Evolutionary conservation across 1,140 invertebrate genomes (phyloP).

Genomic region (Carcinoscorpius rotundicauda): DNA sequence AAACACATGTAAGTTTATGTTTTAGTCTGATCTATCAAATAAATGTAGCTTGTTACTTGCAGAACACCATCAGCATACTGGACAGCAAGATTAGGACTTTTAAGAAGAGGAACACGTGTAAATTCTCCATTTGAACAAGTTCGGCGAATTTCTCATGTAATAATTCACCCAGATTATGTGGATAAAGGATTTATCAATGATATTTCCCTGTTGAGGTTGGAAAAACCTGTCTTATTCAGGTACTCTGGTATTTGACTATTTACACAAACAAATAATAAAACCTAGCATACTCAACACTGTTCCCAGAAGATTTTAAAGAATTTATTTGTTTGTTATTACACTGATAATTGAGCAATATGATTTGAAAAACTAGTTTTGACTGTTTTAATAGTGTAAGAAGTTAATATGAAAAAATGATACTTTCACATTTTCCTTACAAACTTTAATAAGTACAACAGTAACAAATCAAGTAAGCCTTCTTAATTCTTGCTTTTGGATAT

Average conservation of each 20-base stretch:
- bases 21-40: neutral
- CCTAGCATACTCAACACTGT: neutral
- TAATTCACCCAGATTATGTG: constrained; percentile 60
- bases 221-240: constrained; percentile 47
- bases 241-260: neutral
- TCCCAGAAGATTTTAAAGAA: constrained; percentile 2
- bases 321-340: neutral
- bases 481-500: too few relatives aligned
- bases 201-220: constrained; percentile 54
- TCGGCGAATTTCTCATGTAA: constrained; percentile 45
- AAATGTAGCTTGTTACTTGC: constrained; percentile 15
- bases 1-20: too few relatives aligned
- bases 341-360: neutral
- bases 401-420: too few relatives aligned
- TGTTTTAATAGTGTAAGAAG: too few relatives aligned
- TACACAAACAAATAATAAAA: neutral
- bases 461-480: too few relatives aligned
- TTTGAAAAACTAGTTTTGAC: too few relatives aligned
- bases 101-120: constrained; percentile 52
- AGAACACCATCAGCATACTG: constrained; percentile 61
- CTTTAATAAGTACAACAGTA: too few relatives aligned
- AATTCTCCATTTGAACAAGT: constrained; percentile 61
- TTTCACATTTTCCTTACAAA: too few relatives aligned
- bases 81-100: constrained; percentile 60
- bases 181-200: constrained; percentile 67